Evolutionary conservation across 2,113 vertebrate genomes (phyloP).

Genomic region (Sorex araneus): DNA sequence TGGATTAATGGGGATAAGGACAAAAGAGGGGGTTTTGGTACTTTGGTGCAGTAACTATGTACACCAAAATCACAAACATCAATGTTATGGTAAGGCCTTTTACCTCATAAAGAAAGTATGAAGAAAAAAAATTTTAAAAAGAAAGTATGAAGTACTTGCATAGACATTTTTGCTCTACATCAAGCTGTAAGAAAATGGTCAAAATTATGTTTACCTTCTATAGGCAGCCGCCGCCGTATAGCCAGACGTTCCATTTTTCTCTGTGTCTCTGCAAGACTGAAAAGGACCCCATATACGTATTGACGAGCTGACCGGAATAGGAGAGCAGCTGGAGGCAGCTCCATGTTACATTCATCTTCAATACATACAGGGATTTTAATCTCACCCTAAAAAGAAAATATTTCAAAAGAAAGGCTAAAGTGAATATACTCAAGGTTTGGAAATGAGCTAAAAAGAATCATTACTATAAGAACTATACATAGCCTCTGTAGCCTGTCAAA

Average conservation of each 20-base stretch:
- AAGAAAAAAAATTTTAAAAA: no score
- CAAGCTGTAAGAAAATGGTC: constrained; percentile 13
- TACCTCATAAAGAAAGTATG: no score
- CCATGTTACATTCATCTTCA: constrained; percentile 95
- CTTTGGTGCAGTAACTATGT: no score
- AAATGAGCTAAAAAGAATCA: constrained; percentile 54
- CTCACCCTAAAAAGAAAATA: constrained; percentile 90
- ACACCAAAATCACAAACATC: no score
- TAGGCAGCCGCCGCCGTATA: constrained; percentile 91
- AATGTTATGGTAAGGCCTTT: no score
- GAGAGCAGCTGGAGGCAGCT: constrained; percentile 93
- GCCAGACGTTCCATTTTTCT: constrained; percentile 93
- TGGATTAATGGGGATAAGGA: no score
- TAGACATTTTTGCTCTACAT: background rate
- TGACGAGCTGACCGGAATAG: constrained; percentile 94
- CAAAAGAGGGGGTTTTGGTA: no score
- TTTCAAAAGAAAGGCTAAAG: constrained; percentile 52
- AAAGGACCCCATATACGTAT: constrained; percentile 95
- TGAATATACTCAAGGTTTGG: constrained; percentile 55
- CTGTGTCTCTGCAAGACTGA: constrained; percentile 95
- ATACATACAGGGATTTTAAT: constrained; percentile 97
- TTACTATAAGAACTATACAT: constrained; percentile 7
- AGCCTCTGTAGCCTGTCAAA: background rate
- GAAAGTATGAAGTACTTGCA: background rate
- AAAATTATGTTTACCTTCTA: constrained; percentile 88